Evolutionary conservation across 2,888 invertebrate species (phyloP).

Genomic region (Crepidodera aurea): DNA sequence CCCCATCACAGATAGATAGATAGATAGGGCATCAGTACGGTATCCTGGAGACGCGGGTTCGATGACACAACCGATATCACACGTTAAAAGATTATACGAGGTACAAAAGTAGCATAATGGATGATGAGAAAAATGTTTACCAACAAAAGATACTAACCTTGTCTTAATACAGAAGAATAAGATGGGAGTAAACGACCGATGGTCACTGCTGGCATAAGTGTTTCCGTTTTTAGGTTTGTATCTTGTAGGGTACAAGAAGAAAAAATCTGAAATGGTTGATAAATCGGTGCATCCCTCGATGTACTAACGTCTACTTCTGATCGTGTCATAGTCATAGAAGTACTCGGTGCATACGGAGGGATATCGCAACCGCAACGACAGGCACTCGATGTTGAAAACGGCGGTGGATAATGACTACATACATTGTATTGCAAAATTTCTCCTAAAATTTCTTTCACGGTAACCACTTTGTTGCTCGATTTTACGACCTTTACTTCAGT

Average conservation of each 20-base stretch:
- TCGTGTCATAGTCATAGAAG: background rate
- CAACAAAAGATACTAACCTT: slow-evolving; percentile 16
- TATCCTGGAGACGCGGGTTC: too few species aligned
- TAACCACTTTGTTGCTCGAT: slow-evolving; percentile 12
- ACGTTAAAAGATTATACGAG: too few species aligned
- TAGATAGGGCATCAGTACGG: too few species aligned
- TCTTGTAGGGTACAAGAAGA: background rate
- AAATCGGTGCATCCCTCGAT: background rate
- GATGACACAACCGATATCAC: too few species aligned
- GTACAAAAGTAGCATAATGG: too few species aligned
- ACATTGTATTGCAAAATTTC: slow-evolving; percentile 35
- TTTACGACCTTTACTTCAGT: too few species aligned
- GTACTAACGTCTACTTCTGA: background rate
- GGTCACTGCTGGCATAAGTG: slow-evolving; percentile 6
- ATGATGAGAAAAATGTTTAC: too few species aligned
- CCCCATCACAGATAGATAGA: too few species aligned
- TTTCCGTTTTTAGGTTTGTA: background rate
- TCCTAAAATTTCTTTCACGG: slow-evolving; percentile 35
- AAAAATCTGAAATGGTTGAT: slow-evolving; percentile 4
- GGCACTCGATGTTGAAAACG: background rate
- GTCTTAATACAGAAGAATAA: slow-evolving; percentile 54
- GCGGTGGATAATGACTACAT: background rate
- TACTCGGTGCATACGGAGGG: slow-evolving; percentile 11
- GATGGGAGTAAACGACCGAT: slow-evolving; percentile 48
- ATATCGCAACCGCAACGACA: background rate